Percentiles rank a stretch among this genome's conserved stretches.
These are phyloP conservation scores for Sarcophaga carnaria DNA, from an alignment of 2,888 invertebrate genomes.

Conservation along the genomic window DNA sequence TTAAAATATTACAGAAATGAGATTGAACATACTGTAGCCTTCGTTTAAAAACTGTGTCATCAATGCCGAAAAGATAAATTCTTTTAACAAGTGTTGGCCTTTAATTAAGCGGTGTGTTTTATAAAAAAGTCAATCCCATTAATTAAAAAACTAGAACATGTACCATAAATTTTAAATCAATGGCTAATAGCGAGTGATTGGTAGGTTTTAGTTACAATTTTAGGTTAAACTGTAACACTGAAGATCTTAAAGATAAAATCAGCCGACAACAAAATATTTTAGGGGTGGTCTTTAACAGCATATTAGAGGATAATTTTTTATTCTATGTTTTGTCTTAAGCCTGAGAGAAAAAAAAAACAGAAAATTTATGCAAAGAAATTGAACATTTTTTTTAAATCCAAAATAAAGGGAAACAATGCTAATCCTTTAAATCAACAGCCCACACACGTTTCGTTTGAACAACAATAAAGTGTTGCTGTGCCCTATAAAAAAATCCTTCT, in stretches of 20 bases:
- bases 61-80: neutral
- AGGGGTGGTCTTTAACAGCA: slow-evolving; percentile 51
- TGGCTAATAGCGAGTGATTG: neutral
- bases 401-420: slow-evolving; percentile 22
- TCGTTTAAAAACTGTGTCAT: neutral
- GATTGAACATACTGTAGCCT: neutral
- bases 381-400: neutral
- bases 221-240: slow-evolving; percentile 43
- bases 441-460: slow-evolving; percentile 60
- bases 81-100: neutral
- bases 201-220: slow-evolving; percentile 8
- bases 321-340: no score
- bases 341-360: no score
- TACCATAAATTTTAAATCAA: slow-evolving; percentile 31
- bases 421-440: slow-evolving; percentile 58
- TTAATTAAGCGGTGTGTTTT: slow-evolving; percentile 25
- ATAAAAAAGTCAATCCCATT: neutral
- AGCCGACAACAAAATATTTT: slow-evolving; percentile 25
- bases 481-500: neutral
- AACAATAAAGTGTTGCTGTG: no score
- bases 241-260: slow-evolving; percentile 57
- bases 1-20: no score
- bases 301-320: neutral
- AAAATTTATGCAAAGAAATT: slow-evolving; percentile 42
- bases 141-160: neutral